A percentile compares a stretch with the other conserved stretches of the same genome.
Evolutionary conservation across 2,888 invertebrate genomes (phyloP).

Genomic region (Priocnemis perturbator): DNA sequence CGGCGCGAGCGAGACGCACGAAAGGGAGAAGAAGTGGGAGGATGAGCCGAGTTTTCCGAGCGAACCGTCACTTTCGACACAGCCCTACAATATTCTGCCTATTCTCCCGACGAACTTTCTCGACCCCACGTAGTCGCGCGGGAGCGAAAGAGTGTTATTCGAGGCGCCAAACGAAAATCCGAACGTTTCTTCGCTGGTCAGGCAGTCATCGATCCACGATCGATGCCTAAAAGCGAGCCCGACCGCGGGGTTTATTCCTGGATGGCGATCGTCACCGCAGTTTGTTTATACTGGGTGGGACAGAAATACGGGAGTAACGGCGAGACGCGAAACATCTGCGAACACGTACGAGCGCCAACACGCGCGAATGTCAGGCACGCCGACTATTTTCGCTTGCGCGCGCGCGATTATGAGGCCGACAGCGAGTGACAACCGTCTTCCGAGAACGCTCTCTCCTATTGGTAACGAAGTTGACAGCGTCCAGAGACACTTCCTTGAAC

Average conservation of each 20-base stretch:
- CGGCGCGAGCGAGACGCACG: slow-evolving; percentile 23
- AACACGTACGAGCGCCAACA: slow-evolving; percentile 30
- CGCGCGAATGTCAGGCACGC: slow-evolving; percentile 39
- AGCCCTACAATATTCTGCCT: too few species aligned
- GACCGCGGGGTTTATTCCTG: slow-evolving; percentile 65
- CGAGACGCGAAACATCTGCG: slow-evolving; percentile 71
- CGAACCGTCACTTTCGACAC: too few species aligned
- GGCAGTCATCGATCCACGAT: slow-evolving; percentile 38
- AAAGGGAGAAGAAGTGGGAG: background rate
- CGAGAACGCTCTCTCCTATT: slow-evolving; percentile 51
- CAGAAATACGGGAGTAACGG: slow-evolving; percentile 74
- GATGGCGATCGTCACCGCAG: slow-evolving; percentile 69
- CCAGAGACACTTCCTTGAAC: slow-evolving; percentile 57
- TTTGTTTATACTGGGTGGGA: slow-evolving; percentile 73
- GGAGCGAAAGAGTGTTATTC: too few species aligned
- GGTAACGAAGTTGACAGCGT: slow-evolving; percentile 57
- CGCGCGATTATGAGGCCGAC: slow-evolving; percentile 58
- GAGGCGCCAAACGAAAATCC: too few species aligned
- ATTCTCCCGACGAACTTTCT: too few species aligned
- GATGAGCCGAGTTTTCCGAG: background rate
- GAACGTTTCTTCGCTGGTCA: background rate
- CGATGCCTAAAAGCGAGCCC: slow-evolving; percentile 16
- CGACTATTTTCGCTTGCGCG: slow-evolving; percentile 62
- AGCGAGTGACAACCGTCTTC: slow-evolving; percentile 62
- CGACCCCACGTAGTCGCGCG: too few species aligned